Evolutionary conservation across 2,113 vertebrate species (phyloP), one percentile per base, ranked within the genome.

Genomic region (Carassius carassius): DNA sequence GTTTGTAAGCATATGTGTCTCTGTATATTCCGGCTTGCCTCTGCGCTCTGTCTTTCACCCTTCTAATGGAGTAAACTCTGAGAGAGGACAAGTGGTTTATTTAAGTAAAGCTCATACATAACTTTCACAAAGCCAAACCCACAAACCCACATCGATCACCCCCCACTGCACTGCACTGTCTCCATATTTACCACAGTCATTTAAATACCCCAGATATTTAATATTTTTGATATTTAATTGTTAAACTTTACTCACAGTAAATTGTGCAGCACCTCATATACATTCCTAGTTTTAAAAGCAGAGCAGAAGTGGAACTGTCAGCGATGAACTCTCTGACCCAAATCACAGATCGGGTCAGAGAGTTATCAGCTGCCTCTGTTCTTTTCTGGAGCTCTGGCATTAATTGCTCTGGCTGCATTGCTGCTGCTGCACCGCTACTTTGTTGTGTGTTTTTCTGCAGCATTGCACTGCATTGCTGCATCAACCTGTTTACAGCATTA

Each of bases 11-110:
- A 51, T 54, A 35, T 67, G n/a, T 12, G n/a, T 12, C 29, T 56
- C 21, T 37, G 62, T 62, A 54, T 67, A 60, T 84, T 67, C 51
- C 23, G 85, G 44, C 17, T 1, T 44, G 79, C 56, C 83, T 82
- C 56, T 82, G 86, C 9, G 41, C 74, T 85, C 74, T 85, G 75
- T 85, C 80, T 82, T 85, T 83, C 19, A 81, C 78, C 32, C 51
- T 56, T 63, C 25, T 85, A 77, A 58, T 85, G 41, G 14, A 73
- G n/a, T 63, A 19, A 58, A 41, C 23, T 56, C 60, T 78, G 80
- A 83, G 54, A 87, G 69, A 47, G 47, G 83, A 85, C 84, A 78
- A 78, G 77, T 85, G 83, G 63, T 87, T 87, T 87, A 84, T 81
- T 84, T 87, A 29, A 84, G 60, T 83, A 81, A 83, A 82, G 67